Conservation (phyloP, 1,140 invertebrate genomes). For the Drosophila pachea region DNA sequence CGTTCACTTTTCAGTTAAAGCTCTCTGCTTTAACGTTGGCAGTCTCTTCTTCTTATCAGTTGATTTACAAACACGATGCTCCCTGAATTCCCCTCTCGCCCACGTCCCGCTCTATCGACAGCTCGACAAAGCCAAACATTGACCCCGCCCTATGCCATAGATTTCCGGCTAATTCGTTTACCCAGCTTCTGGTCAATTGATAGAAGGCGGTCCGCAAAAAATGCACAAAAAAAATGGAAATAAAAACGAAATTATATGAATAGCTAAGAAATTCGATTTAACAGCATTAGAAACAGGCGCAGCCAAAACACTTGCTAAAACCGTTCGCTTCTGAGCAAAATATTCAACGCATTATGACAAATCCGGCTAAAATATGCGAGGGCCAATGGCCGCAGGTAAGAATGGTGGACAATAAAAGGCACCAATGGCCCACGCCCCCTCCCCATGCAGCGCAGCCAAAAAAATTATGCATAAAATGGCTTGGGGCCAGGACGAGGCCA, state of each 20-base stretch:
- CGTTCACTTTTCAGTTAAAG: too few species aligned
- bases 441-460: neutral
- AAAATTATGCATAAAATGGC: conserved; percentile 75
- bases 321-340: conserved; percentile 42
- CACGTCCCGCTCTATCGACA: too few species aligned
- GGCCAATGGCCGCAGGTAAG: conserved; percentile 66
- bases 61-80: neutral
- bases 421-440: conserved; percentile 31
- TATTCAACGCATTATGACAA: conserved; percentile 75
- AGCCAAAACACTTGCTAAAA: conserved; percentile 51
- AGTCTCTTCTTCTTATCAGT: neutral
- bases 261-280: conserved; percentile 64
- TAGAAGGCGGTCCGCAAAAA: conserved; percentile 41
- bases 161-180: conserved; percentile 55
- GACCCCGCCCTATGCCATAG: conserved; percentile 28
- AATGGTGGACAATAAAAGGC: conserved; percentile 45
- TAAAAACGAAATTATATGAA: conserved; percentile 19
- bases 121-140: neutral
- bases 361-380: conserved; percentile 73
- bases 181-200: conserved; percentile 31
- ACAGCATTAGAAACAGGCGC: conserved; percentile 23
- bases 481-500: conserved; percentile 1
- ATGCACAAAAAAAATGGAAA: too few species aligned
- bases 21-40: too few species aligned
- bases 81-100: neutral